Conservation (phyloP, 2,113 vertebrate genomes). For the Ictalurus furcatus region DNA sequence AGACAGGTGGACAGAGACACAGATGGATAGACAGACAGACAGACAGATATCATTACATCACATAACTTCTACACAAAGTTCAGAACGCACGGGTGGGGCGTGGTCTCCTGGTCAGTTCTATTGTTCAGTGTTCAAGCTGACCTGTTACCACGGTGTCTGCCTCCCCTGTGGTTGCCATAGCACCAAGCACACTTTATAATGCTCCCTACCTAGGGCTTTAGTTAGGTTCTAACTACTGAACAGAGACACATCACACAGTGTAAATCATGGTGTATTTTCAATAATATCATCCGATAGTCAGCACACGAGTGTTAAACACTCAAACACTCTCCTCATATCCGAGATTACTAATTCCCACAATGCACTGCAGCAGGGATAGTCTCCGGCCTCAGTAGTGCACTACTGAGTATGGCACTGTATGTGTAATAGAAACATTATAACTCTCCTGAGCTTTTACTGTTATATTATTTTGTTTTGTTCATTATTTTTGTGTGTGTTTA, state of each 20-base stretch:
- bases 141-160: background rate
- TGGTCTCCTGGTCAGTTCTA: background rate
- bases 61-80: too few relatives aligned
- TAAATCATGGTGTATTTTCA: background rate
- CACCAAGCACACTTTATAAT: too few relatives aligned
- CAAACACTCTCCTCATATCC: background rate
- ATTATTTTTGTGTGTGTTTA: slow-evolving; percentile 55
- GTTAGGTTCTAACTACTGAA: background rate
- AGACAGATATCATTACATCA: background rate
- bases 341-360: background rate
- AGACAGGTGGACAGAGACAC: background rate
- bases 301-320: background rate
- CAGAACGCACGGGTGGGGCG: too few relatives aligned
- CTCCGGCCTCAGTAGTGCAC: background rate
- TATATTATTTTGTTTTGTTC: background rate
- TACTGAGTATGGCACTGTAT: background rate
- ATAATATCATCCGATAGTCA: background rate
- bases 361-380: background rate
- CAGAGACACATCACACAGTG: background rate
- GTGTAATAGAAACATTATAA: background rate
- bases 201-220: background rate
- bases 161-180: background rate
- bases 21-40: background rate
- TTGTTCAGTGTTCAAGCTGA: background rate
- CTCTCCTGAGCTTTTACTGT: background rate